A percentile compares a stretch with the other conserved stretches of the same genome.
phyloP scores from a whole-genome alignment of 2,797 vertebrate species.

The Halcyon smyrnensis region DNA sequence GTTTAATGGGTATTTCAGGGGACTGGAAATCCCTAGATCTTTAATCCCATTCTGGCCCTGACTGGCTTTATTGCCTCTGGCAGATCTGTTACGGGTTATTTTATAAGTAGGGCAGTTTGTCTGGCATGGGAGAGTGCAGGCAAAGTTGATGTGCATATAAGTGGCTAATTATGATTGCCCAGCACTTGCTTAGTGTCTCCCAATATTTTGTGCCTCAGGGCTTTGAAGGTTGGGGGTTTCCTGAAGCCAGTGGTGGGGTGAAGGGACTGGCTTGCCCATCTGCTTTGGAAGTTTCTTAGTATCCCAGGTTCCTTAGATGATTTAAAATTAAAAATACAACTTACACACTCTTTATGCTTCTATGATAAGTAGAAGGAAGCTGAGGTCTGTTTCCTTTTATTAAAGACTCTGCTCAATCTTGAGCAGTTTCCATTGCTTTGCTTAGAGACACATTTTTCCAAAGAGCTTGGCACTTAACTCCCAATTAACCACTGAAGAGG shows the following conservation, averaged over 20 bases:
- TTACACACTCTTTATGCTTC: neutral
- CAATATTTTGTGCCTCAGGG: neutral
- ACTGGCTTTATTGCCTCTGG: neutral
- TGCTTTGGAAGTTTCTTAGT: neutral
- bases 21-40: neutral
- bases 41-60: neutral
- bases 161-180: neutral
- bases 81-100: neutral
- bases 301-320: neutral
- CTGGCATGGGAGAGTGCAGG: neutral
- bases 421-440: neutral
- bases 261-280: neutral
- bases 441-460: neutral
- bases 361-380: neutral
- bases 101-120: neutral
- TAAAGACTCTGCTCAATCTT: neutral
- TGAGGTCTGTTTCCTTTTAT: neutral
- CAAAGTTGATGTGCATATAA: neutral
- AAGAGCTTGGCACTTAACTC: neutral
- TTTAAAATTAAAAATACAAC: neutral
- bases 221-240: neutral
- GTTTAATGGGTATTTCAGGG: neutral
- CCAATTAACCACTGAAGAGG: neutral
- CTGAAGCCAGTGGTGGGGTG: neutral
- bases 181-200: neutral